These are phyloP conservation scores for Laothoe populi DNA, from an alignment of 2,888 invertebrate genomes.

Conservation along the genomic window DNA sequence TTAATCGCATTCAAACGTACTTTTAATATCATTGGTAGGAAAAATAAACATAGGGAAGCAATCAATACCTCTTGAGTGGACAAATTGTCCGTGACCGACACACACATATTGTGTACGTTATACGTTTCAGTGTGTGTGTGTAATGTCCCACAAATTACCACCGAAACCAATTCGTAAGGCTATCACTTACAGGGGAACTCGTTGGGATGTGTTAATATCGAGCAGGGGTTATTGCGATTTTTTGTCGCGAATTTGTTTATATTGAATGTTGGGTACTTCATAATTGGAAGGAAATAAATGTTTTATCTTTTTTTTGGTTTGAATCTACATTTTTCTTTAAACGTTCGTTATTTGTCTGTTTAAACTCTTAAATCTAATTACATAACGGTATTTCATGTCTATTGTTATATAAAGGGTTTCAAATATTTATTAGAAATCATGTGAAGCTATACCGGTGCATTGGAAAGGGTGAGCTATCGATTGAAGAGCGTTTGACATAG, in stretches of 20 bases:
- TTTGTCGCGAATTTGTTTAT: slow-evolving; percentile 19
- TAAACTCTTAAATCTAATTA: too few relatives aligned
- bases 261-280: too few relatives aligned
- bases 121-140: slow-evolving; percentile 8
- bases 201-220: slow-evolving; percentile 35
- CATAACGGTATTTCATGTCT: too few relatives aligned
- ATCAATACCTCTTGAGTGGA: slow-evolving; percentile 19
- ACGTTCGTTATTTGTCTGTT: too few relatives aligned
- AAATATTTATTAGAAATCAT: too few relatives aligned
- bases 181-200: slow-evolving; percentile 53
- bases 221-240: slow-evolving; percentile 31
- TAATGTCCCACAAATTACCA: slow-evolving; percentile 53
- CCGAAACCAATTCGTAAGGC: slow-evolving; percentile 55
- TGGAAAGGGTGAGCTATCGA: too few relatives aligned
- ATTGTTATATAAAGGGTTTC: too few relatives aligned
- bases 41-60: slow-evolving; percentile 8
- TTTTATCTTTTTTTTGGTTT: too few relatives aligned
- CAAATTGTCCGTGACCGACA: slow-evolving; percentile 34
- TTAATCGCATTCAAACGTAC: background rate
- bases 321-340: too few relatives aligned
- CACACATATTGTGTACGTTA: slow-evolving; percentile 32
- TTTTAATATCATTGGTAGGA: background rate
- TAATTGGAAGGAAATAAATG: too few relatives aligned
- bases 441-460: too few relatives aligned
- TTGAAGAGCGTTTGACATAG: too few relatives aligned